Conservation (phyloP, 2,113 vertebrate species). For the Corapipo altera region DNA sequence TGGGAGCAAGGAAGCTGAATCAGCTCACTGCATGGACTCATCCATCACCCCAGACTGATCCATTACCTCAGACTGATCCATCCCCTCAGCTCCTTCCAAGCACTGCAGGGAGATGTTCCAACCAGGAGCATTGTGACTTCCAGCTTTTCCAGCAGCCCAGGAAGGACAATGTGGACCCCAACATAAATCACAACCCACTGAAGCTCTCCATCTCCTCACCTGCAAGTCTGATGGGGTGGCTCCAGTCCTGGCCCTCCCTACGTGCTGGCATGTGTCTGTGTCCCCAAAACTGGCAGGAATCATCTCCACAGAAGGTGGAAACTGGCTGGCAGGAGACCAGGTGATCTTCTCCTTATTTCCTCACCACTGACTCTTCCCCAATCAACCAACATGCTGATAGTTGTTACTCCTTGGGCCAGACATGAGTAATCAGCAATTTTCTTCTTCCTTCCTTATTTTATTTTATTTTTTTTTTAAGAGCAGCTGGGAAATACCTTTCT, state of each 20-base stretch:
- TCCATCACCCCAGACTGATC: not conserved
- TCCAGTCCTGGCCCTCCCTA: not conserved
- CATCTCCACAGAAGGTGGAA: not conserved
- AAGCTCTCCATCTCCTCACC: not conserved
- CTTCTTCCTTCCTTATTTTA: not conserved
- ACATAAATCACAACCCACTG: not conserved
- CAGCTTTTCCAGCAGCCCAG: not conserved
- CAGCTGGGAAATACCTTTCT: constrained; percentile 44
- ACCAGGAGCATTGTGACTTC: fast-evolving
- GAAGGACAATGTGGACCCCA: not conserved
- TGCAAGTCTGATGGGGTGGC: not conserved
- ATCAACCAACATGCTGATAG: constrained; percentile 37
- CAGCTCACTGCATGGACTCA: not conserved
- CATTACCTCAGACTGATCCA: not conserved
- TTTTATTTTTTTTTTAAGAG: not conserved
- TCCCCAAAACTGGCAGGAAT: not conserved
- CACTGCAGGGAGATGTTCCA: not conserved
- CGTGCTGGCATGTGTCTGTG: fast-evolving
- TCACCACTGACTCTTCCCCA: not conserved
- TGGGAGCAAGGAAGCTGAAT: not conserved
- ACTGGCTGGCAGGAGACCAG: not conserved
- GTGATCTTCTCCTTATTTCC: not conserved
- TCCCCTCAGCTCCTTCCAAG: not conserved
- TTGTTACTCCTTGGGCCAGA: constrained; percentile 28
- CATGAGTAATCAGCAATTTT: constrained; percentile 67